Conservation (phyloP, 2,113 vertebrate genomes). For the Epinephelus lanceolatus region DNA sequence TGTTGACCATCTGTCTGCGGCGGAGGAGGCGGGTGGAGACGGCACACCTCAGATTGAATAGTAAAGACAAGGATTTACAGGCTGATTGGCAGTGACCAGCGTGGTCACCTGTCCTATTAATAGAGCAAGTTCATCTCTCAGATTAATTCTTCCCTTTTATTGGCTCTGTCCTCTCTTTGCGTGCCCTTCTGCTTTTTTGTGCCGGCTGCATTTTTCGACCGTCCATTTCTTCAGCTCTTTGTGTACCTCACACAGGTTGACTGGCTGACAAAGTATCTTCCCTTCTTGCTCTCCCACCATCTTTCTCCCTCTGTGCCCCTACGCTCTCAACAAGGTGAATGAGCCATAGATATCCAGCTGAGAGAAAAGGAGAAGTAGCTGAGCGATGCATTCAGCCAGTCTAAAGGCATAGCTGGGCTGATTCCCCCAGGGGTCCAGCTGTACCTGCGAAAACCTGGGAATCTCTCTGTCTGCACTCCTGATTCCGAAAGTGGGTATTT, state of each 20-base stretch:
- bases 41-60: slow-evolving; percentile 74
- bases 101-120: slow-evolving; percentile 81
- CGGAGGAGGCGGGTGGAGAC: slow-evolving; percentile 62
- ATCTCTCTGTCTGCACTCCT: slow-evolving; percentile 38
- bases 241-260: slow-evolving; percentile 5
- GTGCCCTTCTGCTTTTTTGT: slow-evolving; percentile 11
- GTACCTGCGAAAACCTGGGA: slow-evolving; percentile 40
- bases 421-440: slow-evolving; percentile 37
- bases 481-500: slow-evolving; percentile 45
- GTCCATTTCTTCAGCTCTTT: slow-evolving; percentile 13
- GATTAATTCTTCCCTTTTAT: slow-evolving; percentile 44
- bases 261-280: slow-evolving; percentile 30
- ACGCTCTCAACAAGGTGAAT: slow-evolving; percentile 51
- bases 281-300: slow-evolving; percentile 1
- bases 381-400: slow-evolving; percentile 53
- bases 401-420: slow-evolving; percentile 15
- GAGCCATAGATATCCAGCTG: slow-evolving; percentile 56
- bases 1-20: slow-evolving; percentile 88
- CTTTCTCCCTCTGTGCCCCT: slow-evolving; percentile 21
- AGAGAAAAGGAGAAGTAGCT: slow-evolving; percentile 56
- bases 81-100: slow-evolving; percentile 75
- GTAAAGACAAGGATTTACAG: slow-evolving; percentile 80
- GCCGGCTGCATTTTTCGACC: slow-evolving; percentile 6
- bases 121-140: slow-evolving; percentile 74
- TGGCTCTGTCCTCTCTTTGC: slow-evolving; percentile 10